A percentile compares a stretch with the other conserved stretches of the same genome.
phyloP scores from a whole-genome alignment of 2,113 vertebrate species.

The Zapornia atra region DNA sequence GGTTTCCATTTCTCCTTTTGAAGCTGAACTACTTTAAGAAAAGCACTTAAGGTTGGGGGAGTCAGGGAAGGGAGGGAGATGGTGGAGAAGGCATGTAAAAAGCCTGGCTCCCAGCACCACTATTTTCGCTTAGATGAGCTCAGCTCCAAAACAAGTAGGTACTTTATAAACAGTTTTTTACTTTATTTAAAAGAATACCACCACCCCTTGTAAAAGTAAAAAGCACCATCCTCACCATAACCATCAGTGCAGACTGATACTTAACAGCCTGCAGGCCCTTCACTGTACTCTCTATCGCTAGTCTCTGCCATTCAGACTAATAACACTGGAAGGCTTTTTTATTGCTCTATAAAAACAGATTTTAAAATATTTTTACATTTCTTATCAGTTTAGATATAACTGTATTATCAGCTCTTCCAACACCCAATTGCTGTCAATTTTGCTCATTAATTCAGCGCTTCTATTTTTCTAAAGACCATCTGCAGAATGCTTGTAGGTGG shows the following conservation, averaged over 20 bases:
- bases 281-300: background rate
- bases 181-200: no score
- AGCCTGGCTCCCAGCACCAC: background rate
- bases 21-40: background rate
- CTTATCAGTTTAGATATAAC: background rate
- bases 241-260: background rate
- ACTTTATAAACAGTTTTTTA: background rate
- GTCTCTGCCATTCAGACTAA: background rate
- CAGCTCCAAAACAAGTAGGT: background rate
- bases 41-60: background rate
- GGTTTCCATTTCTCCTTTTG: background rate
- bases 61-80: fast-evolving
- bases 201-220: background rate
- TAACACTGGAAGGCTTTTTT: background rate
- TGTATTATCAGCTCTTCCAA: background rate
- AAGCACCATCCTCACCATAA: background rate
- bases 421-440: background rate
- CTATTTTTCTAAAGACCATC: background rate
- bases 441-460: background rate
- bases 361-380: background rate
- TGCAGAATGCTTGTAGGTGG: background rate
- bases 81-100: background rate
- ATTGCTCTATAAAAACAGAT: background rate
- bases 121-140: background rate
- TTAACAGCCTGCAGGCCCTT: background rate